These are phyloP conservation scores for Palythoa grandiflora DNA, from an alignment of 92 coral and sea anemone genomes.

Conservation along the genomic window DNA sequence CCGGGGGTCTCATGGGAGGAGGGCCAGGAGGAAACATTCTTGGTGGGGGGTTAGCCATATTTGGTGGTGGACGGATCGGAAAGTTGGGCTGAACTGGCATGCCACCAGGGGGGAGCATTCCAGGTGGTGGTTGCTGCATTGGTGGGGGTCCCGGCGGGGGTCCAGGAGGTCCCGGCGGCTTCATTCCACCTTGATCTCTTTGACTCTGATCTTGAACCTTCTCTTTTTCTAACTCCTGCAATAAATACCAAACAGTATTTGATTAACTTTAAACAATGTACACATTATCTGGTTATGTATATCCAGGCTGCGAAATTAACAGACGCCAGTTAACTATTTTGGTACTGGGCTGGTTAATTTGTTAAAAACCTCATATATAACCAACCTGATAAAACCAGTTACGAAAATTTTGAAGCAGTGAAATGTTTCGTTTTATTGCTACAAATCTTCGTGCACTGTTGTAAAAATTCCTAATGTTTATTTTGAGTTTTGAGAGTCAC, in stretches of 20 bases:
- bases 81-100: conserved; percentile 92
- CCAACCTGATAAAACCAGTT: too few species aligned
- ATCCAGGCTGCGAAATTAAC: too few species aligned
- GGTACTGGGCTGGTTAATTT: too few species aligned
- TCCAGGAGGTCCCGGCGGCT: conserved; percentile 84
- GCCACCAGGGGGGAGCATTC: conserved; percentile 64
- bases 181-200: conserved; percentile 22
- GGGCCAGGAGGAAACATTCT: conserved; percentile 99
- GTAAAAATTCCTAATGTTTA: too few species aligned
- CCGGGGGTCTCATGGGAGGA: conserved; percentile 87
- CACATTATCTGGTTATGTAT: too few species aligned
- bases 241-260: neutral
- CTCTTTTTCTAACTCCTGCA: conserved; percentile 11
- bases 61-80: conserved; percentile 86
- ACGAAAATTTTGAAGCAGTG: too few species aligned
- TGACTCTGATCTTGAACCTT: conserved; percentile 2
- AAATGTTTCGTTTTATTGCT: too few species aligned
- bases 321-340: too few species aligned
- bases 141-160: conserved; percentile 87
- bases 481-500: too few species aligned
- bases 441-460: too few species aligned
- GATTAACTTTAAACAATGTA: neutral
- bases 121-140: conserved; percentile 80
- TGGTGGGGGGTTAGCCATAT: conserved; percentile 77
- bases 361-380: too few species aligned